Percentiles rank a stretch among this genome's conserved stretches.
Evolutionary conservation across 2,888 invertebrate species (phyloP).

Genomic region (Euspilapteryx auroguttella): DNA sequence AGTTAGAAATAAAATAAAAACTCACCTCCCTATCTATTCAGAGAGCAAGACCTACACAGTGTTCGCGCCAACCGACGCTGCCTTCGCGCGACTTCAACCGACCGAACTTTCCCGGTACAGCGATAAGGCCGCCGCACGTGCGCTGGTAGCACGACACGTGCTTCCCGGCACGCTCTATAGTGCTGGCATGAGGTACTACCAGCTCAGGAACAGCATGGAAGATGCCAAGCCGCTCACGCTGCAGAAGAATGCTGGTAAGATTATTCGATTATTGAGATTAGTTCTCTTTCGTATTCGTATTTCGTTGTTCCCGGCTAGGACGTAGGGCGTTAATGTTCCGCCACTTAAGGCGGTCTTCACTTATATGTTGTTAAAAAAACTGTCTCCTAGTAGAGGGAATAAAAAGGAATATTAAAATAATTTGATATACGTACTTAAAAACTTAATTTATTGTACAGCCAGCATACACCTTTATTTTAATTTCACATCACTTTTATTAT

Average conservation of each 20-base stretch:
- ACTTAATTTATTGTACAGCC: too few species aligned
- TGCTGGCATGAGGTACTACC: conserved; percentile 86
- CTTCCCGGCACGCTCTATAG: conserved; percentile 80
- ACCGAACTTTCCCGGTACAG: conserved; percentile 63
- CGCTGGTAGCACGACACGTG: conserved; percentile 75
- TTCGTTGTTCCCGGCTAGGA: too few species aligned
- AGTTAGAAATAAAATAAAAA: too few species aligned
- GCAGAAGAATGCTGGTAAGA: conserved; percentile 76
- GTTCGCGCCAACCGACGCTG: conserved; percentile 83
- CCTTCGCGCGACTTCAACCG: conserved; percentile 69
- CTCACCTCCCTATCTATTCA: conserved; percentile 19
- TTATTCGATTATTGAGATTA: neutral
- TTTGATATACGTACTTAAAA: too few species aligned
- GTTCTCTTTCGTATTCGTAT: too few species aligned
- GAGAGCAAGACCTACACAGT: conserved; percentile 83
- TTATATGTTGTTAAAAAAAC: too few species aligned
- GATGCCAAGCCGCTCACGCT: conserved; percentile 75
- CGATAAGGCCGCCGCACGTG: conserved; percentile 68
- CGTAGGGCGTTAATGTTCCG: too few species aligned
- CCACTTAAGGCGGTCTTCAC: too few species aligned
- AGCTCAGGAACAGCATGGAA: conserved; percentile 77
- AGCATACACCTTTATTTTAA: too few species aligned
- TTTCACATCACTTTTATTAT: too few species aligned
- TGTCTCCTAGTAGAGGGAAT: too few species aligned
- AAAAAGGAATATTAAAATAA: too few species aligned